Base-by-base conservation (phyloP, 2,113 vertebrate species). In the Megatriorchis doriae region DNA sequence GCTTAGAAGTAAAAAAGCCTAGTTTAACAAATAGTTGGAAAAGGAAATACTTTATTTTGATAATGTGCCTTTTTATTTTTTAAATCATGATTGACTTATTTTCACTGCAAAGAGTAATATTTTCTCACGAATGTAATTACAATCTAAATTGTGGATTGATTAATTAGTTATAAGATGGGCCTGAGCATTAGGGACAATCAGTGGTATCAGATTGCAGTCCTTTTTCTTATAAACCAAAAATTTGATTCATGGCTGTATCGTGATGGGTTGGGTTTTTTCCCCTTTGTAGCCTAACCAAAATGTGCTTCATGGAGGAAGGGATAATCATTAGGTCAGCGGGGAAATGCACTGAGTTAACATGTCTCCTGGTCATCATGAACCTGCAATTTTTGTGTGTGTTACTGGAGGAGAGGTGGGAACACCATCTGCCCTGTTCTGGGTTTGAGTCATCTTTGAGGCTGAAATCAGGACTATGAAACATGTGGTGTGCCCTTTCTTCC, bases 311-410 rank as follows among this genome's bases (percentile, higher is more conserved):
- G 26, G 43, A 77, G 23, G 19, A 63, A 27, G 9, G 36, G 34
- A 9, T 50, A 36, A 19, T 55, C n/a, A 4, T 52, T 34, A n/a
- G 27, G 47, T 45, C 52, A 65, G 18, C 59, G 56, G 68, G 77
- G 73, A 78, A 81, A 50, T 26, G 8, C 0, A 0, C 45, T 25
- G 23, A 61, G 10, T 32, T 81, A 25, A 20, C 7, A 1, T 10
- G 10, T 75, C 56, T 82, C 27, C 34, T 36, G 79, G 40, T 3
- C 53, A 10, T 21, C 9, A 4, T 10, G 42, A 77, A 48, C 52
- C 40, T 63, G 47, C 29, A 19, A 0, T 38, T 45, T 7, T 5
- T 50, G 12, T 48, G 45, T 16, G 12, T 34, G 9, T 26, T 66
- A 3, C 0, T 20, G 48, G 68, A 52, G 42, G 34, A 32, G 34